Evolutionary conservation across 1,140 invertebrate species (phyloP).

Genomic region (Mycetomoellerius zeteki): DNA sequence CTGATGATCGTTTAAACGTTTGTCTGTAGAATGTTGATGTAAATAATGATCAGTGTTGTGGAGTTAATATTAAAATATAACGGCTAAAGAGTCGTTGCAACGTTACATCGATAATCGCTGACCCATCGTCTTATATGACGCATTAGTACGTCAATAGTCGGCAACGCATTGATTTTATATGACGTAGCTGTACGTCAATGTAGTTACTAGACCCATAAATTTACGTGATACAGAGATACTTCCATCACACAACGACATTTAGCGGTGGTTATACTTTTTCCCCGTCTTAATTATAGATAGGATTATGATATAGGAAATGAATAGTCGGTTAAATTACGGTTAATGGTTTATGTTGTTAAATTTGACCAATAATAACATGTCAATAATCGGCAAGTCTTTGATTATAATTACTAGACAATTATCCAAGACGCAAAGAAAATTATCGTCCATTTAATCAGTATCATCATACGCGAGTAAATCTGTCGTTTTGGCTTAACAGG

Average conservation of each 20-base stretch:
- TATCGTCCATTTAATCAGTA: constrained; percentile 29
- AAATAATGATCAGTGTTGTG: constrained; percentile 35
- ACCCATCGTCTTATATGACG: constrained; percentile 32
- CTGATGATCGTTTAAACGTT: background rate
- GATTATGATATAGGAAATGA: background rate
- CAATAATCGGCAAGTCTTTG: constrained; percentile 7
- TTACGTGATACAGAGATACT: background rate
- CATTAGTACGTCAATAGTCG: constrained; percentile 51
- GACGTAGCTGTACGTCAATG: constrained; percentile 69
- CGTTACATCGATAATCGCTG: constrained; percentile 48
- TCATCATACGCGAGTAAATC: background rate
- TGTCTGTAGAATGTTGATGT: constrained; percentile 8
- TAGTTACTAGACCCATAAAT: constrained; percentile 23
- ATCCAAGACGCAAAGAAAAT: constrained; percentile 14
- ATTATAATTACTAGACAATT: constrained; percentile 15
- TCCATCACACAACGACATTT: constrained; percentile 5
- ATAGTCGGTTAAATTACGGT: constrained; percentile 27
- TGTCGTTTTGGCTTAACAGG: background rate
- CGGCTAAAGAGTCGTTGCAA: constrained; percentile 16
- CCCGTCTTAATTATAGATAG: background rate
- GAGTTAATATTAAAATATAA: constrained; percentile 44
- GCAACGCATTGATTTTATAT: constrained; percentile 64
- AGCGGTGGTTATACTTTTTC: background rate
- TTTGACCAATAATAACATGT: constrained; percentile 33
- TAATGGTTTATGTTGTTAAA: background rate